Percentiles rank a stretch among this genome's conserved stretches.
phyloP scores from a whole-genome alignment of 2,113 vertebrate genomes.

The Sinocyclocheilus anophthalmus region DNA sequence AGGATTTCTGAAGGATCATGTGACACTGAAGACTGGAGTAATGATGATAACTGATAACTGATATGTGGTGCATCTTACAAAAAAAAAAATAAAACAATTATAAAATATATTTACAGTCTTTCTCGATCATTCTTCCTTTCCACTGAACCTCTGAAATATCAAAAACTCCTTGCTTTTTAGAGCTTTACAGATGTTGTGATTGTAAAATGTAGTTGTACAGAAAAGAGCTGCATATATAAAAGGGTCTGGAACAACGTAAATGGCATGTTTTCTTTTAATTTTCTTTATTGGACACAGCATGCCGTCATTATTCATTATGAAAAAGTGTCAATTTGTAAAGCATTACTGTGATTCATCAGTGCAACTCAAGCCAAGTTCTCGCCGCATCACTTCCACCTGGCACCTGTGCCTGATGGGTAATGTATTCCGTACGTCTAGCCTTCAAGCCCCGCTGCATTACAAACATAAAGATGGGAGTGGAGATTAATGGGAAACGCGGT shows the following conservation, averaged over 20 bases:
- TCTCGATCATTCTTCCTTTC: neutral
- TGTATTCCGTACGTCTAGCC: conserved; percentile 54
- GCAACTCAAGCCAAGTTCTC: neutral
- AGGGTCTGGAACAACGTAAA: neutral
- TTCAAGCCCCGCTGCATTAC: conserved; percentile 47
- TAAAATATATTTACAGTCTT: no score
- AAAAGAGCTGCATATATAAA: neutral
- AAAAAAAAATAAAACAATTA: no score
- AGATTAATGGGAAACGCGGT: conserved; percentile 60
- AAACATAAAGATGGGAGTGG: conserved; percentile 57
- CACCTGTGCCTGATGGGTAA: conserved; percentile 36
- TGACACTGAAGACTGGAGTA: neutral
- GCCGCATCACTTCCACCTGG: conserved; percentile 10
- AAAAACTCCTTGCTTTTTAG: neutral
- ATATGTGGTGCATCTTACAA: no score
- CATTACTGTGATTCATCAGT: neutral
- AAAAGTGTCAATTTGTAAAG: conserved; percentile 18
- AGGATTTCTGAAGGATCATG: neutral
- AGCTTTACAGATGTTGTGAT: neutral
- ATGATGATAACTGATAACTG: neutral
- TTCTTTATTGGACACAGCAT: neutral
- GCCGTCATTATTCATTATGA: neutral
- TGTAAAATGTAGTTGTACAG: neutral
- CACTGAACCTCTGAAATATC: neutral
- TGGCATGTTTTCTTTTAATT: neutral